Conservation (phyloP, 2,113 vertebrate species). For the Melanocharis versteri region DNA sequence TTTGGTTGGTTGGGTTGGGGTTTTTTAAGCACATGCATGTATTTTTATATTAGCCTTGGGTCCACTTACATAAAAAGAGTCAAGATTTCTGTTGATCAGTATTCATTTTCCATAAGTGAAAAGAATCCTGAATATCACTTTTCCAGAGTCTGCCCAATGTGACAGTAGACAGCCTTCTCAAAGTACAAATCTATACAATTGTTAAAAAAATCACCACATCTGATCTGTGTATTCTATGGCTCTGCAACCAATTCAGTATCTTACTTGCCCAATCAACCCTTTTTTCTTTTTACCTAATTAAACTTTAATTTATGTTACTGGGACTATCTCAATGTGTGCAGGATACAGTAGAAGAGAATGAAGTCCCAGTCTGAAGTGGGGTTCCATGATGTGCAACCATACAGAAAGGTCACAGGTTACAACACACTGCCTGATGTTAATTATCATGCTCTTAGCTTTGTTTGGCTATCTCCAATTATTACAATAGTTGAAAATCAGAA, state of each 20-base stretch:
- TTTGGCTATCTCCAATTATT: background rate
- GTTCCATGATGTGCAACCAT: background rate
- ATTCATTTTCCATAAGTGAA: background rate
- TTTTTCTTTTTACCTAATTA: background rate
- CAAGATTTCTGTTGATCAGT: background rate
- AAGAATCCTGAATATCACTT: background rate
- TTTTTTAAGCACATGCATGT: background rate
- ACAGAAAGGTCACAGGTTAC: background rate
- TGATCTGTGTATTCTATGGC: background rate
- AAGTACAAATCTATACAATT: background rate
- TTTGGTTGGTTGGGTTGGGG: accelerated
- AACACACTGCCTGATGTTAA: background rate
- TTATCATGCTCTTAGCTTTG: background rate
- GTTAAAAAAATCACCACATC: background rate
- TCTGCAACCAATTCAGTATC: background rate
- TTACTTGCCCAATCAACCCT: background rate
- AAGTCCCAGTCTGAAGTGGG: background rate
- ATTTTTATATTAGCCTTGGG: background rate
- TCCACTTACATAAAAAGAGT: background rate
- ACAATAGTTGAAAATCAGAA: background rate
- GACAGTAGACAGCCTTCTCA: background rate
- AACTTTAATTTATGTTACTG: background rate
- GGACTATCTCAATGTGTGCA: background rate
- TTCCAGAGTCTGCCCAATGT: background rate
- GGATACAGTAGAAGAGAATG: background rate